A percentile compares a stretch with the other conserved stretches of the same genome.
Conservation (phyloP, 37 sponge, comb jelly and placozoan genomes). For the Corticium candelabrum region DNA sequence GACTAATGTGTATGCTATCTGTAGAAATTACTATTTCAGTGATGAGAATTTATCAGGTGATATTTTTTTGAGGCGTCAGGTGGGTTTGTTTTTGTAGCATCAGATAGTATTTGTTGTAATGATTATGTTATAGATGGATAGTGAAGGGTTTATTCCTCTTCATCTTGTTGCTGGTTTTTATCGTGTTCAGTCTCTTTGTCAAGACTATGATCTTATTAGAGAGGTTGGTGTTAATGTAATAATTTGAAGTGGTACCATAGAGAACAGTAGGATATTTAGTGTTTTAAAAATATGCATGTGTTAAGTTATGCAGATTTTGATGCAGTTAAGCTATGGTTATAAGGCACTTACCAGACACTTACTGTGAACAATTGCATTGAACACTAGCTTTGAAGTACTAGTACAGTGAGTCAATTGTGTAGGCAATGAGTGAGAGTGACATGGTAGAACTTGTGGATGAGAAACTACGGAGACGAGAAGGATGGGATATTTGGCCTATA, state of each 20-base stretch:
- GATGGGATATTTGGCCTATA: constrained; percentile 68
- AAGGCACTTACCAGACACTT: no score
- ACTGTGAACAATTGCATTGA: background rate
- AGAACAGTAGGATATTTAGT: background rate
- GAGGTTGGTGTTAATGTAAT: background rate
- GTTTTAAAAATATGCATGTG: background rate
- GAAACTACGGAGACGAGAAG: constrained; percentile 47
- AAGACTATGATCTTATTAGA: constrained; percentile 54
- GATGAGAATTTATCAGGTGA: constrained; percentile 90
- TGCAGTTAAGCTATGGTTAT: no score
- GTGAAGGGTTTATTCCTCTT: constrained; percentile 81
- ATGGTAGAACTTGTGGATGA: constrained; percentile 42
- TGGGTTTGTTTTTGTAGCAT: constrained; percentile 10
- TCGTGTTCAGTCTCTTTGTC: constrained; percentile 68
- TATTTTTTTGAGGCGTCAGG: constrained; percentile 79
- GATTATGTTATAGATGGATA: constrained; percentile 73
- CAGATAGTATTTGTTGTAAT: background rate
- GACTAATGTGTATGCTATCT: background rate
- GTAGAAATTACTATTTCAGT: constrained; percentile 95
- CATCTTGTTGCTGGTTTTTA: constrained; percentile 79
- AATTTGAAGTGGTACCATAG: background rate
- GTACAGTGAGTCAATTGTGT: background rate
- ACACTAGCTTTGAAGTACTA: background rate
- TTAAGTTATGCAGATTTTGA: background rate
- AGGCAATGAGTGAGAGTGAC: constrained; percentile 32